phyloP scores from a whole-genome alignment of 2,888 invertebrate genomes.

The Drosophila infuscata region DNA sequence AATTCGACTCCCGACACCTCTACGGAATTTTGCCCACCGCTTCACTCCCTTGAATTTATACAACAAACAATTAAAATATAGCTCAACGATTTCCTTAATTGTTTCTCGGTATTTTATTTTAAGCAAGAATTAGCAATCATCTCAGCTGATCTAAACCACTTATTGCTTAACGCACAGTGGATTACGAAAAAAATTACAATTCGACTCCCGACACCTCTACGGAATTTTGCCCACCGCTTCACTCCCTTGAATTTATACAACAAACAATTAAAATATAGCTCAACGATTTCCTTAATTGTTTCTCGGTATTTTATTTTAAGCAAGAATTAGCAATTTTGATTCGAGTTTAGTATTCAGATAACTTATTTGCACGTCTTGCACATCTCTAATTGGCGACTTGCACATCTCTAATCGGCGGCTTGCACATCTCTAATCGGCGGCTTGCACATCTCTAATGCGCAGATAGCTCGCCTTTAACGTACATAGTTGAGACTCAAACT shows the following conservation, averaged over 20 bases:
- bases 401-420: conserved; percentile 1
- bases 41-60: neutral
- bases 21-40: neutral
- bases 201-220: neutral
- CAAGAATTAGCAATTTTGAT: neutral
- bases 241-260: neutral
- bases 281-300: neutral
- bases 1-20: neutral
- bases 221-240: neutral
- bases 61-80: conserved; percentile 3
- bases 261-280: conserved; percentile 2
- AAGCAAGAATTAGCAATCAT: no score
- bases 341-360: conserved; percentile 13
- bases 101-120: no score
- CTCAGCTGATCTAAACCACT: neutral
- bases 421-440: conserved; percentile 11
- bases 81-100: neutral
- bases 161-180: neutral
- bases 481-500: neutral
- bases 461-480: conserved; percentile 14
- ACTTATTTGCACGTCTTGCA: neutral
- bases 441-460: conserved; percentile 39
- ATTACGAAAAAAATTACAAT: neutral
- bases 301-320: conserved; percentile 20
- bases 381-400: conserved; percentile 41